phyloP scores from a whole-genome alignment of 2,797 vertebrate species.

The Psittacula echo region DNA sequence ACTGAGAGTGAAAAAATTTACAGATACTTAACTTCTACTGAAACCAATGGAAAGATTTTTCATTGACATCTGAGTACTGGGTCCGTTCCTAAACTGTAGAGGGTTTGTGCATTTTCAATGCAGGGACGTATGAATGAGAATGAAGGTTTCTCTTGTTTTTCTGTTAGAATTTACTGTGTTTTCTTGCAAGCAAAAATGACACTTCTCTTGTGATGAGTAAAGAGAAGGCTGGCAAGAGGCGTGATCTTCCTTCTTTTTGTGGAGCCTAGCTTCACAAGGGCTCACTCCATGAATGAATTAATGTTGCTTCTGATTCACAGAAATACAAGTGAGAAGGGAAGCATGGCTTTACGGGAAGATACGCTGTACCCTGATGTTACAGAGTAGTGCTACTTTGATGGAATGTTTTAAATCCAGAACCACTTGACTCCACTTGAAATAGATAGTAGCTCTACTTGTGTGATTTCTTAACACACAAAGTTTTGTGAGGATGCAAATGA shows the following conservation, averaged over 20 bases:
- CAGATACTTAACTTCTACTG: background rate
- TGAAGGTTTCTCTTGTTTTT: background rate
- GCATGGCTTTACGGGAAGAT: background rate
- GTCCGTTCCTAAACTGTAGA: accelerated
- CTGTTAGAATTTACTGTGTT: background rate
- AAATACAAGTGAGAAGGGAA: background rate
- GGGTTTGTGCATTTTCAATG: accelerated
- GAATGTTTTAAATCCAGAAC: background rate
- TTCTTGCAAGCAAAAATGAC: background rate
- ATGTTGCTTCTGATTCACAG: background rate
- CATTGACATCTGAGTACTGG: background rate
- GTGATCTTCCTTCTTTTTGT: background rate
- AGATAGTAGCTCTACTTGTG: background rate
- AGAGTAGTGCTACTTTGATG: background rate
- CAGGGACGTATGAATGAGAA: accelerated
- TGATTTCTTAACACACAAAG: accelerated
- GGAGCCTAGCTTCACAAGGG: background rate
- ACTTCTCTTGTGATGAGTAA: background rate
- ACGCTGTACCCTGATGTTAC: background rate
- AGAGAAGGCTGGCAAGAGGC: background rate
- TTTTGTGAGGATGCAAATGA: background rate
- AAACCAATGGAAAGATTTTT: background rate
- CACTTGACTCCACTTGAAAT: background rate
- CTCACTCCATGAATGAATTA: background rate
- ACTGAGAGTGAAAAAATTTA: background rate